Conservation (phyloP, 2,113 vertebrate genomes). For the Erpornis zantholeuca region DNA sequence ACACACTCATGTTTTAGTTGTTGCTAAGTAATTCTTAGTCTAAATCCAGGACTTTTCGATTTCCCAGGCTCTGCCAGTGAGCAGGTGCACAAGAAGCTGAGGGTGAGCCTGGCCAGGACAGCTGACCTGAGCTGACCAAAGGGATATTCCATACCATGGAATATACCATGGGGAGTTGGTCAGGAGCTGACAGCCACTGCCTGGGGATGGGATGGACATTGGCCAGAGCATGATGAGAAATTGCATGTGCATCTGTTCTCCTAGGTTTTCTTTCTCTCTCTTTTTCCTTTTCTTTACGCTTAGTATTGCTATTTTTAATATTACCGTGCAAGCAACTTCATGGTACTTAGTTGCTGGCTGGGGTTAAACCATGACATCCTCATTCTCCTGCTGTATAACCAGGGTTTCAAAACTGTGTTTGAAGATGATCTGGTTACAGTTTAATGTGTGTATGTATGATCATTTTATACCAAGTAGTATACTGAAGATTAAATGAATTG, state of each 20-base stretch:
- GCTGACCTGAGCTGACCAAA: not conserved
- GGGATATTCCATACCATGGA: not conserved
- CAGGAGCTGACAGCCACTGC: not conserved
- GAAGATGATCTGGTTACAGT: not conserved
- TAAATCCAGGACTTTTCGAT: not conserved
- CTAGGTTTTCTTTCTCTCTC: not conserved
- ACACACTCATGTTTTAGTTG: not conserved
- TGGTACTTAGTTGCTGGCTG: not conserved
- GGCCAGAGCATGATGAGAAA: not conserved
- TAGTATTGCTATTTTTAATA: not conserved
- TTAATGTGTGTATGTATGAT: not conserved
- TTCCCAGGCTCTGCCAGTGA: not conserved
- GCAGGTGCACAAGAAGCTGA: not conserved
- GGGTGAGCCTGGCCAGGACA: not conserved
- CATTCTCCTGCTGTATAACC: not conserved
- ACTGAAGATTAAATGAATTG: not conserved
- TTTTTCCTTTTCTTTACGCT: not conserved
- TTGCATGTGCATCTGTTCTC: not conserved
- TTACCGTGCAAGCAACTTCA: not conserved
- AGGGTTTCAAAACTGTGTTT: not conserved
- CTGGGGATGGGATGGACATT: accelerated
- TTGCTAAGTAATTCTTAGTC: not conserved
- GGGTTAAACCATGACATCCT: not conserved
- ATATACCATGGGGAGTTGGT: accelerated
- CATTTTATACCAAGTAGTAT: not conserved